phyloP scores from a whole-genome alignment of 1,140 invertebrate genomes.

The Dreissena polymorpha region DNA sequence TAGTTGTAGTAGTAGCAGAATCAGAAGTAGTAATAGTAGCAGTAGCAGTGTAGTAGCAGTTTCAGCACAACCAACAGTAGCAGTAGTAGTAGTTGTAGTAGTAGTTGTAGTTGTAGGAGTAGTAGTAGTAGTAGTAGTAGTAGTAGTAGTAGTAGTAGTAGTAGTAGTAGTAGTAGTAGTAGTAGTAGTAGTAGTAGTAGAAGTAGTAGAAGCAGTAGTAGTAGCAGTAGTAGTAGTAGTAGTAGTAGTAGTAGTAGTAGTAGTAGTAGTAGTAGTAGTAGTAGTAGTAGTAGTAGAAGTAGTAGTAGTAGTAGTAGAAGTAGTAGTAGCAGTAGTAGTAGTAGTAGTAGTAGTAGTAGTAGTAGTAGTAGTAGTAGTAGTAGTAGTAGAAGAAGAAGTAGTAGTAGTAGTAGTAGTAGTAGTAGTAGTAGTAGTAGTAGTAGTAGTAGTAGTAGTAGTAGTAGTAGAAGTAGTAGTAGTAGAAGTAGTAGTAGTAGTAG shows the following conservation, averaged over 20 bases:
- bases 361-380: slow-evolving; percentile 8
- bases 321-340: neutral
- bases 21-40: no score
- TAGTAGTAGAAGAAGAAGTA: neutral
- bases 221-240: no score
- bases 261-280: slow-evolving; percentile 8
- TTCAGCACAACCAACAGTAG: no score
- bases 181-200: slow-evolving; percentile 8
- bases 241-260: slow-evolving; percentile 8
- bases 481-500: slow-evolving; percentile 2
- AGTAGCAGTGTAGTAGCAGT: no score
- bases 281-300: neutral
- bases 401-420: slow-evolving; percentile 8
- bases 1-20: no score
- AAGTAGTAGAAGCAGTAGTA: no score
- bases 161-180: slow-evolving; percentile 8
- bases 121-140: no score
- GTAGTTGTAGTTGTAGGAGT: no score
- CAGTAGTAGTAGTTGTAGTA: slow-evolving; percentile 3
- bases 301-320: slow-evolving; percentile 5
- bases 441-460: slow-evolving; percentile 8
- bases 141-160: slow-evolving; percentile 8
- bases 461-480: slow-evolving; percentile 5
- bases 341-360: slow-evolving; percentile 8
- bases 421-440: slow-evolving; percentile 8